Evolutionary conservation across 2,888 invertebrate genomes (phyloP).

Genomic region (Fissipunctia ypsillon): DNA sequence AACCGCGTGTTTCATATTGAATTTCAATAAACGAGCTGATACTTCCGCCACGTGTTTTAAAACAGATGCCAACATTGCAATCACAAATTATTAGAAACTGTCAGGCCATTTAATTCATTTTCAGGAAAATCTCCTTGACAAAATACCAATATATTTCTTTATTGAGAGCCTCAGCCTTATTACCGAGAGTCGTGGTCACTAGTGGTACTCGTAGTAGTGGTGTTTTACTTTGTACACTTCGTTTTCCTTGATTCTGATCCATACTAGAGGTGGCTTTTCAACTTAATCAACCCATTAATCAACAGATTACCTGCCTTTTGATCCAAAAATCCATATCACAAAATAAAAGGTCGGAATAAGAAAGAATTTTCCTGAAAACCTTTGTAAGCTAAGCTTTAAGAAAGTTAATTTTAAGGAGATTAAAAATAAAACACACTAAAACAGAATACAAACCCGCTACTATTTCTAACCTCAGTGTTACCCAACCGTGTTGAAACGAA

Average conservation of each 20-base stretch:
- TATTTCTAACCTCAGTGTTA: background rate
- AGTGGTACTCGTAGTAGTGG: too few species aligned
- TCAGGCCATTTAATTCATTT: background rate
- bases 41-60: conserved; percentile 47
- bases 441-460: conserved; percentile 9
- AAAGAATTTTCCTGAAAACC: background rate
- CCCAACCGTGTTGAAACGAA: conserved; percentile 37
- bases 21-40: conserved; percentile 34
- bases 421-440: background rate
- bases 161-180: background rate
- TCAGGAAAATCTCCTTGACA: background rate
- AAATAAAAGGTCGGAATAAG: background rate
- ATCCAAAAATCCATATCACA: background rate
- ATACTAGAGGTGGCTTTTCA: background rate
- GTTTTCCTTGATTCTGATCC: background rate
- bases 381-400: too few species aligned
- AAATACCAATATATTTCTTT: too few species aligned
- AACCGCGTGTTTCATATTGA: conserved; percentile 30
- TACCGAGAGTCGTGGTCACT: background rate
- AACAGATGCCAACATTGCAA: conserved; percentile 30
- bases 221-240: background rate
- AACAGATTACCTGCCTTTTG: background rate
- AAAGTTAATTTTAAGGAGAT: background rate
- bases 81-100: background rate
- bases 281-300: background rate